Conservation (phyloP, 2,888 invertebrate genomes). For the Celastrina argiolus region DNA sequence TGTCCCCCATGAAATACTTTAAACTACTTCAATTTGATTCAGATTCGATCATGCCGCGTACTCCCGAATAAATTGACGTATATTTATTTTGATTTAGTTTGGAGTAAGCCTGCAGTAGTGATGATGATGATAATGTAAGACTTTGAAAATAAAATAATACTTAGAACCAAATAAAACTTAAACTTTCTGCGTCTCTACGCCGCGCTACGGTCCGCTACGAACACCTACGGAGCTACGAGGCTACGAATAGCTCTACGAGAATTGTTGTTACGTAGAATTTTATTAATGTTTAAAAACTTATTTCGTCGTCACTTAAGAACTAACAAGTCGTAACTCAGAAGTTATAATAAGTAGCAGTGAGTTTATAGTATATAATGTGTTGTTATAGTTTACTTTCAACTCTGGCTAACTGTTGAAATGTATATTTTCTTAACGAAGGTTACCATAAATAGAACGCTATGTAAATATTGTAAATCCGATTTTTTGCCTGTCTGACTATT, state of each 20-base stretch:
- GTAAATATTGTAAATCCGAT: no score
- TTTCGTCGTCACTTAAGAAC: neutral
- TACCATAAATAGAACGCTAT: no score
- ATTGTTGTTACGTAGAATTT: neutral
- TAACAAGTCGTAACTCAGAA: neutral
- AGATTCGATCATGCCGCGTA: no score
- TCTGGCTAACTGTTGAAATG: neutral
- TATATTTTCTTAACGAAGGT: neutral
- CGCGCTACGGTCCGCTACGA: neutral
- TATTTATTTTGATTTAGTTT: no score
- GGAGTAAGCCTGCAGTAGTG: no score
- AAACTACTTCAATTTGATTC: no score
- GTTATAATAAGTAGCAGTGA: neutral
- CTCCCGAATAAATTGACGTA: no score
- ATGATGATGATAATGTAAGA: no score
- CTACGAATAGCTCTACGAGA: neutral
- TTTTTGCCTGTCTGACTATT: no score
- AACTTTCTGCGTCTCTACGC: neutral
- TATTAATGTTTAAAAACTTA: neutral
- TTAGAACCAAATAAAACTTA: neutral
- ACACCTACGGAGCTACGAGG: neutral
- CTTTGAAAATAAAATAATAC: no score
- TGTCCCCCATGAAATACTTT: no score
- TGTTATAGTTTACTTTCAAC: conserved; percentile 1
- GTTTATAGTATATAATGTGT: neutral